phyloP scores from a whole-genome alignment of 2,797 vertebrate species.

The Gorsachius magnificus region DNA sequence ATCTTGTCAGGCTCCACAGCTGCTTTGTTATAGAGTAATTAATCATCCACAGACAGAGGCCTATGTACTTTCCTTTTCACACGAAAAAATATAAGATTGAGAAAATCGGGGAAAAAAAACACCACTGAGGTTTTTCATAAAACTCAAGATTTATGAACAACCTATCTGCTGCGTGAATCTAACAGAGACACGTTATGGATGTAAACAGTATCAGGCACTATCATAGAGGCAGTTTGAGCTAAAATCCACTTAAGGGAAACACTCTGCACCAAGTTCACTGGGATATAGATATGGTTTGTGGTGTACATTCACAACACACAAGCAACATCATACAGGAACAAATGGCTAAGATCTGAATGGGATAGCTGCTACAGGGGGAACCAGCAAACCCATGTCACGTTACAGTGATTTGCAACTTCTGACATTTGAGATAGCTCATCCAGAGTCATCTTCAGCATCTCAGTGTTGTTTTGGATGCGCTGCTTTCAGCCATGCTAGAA shows the following conservation, averaged over 20 bases:
- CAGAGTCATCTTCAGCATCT: not conserved
- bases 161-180: not conserved
- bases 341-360: accelerated
- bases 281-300: not conserved
- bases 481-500: not conserved
- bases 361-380: not conserved
- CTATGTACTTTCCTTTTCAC: not conserved
- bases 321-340: not conserved
- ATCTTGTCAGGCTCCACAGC: not conserved
- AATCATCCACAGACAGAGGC: not conserved
- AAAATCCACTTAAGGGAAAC: not conserved
- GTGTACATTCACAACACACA: not conserved
- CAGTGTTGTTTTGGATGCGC: not conserved
- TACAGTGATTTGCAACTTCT: not conserved
- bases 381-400: not conserved
- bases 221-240: not conserved
- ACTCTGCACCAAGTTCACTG: not conserved
- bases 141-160: not conserved
- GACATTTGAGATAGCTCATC: not conserved
- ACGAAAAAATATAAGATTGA: not conserved
- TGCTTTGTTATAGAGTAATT: not conserved
- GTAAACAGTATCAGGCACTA: not conserved
- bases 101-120: not conserved
- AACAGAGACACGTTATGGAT: not conserved
- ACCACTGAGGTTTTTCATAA: not conserved